Base-by-base conservation (phyloP, 1,140 invertebrate genomes). In the Cephus cinctus region DNA sequence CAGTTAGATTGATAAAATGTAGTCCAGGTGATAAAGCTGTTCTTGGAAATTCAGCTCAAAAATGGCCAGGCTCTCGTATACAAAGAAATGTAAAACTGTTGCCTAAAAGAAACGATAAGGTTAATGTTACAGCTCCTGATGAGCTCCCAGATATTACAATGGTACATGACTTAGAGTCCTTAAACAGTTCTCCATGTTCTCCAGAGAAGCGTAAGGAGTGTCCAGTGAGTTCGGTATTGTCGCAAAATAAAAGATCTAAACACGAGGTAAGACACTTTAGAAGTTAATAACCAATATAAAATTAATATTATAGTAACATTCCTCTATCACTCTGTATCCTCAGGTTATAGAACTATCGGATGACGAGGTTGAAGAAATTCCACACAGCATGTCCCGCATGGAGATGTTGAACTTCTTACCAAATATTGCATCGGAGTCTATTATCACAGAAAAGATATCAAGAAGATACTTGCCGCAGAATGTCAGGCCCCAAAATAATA, bases 321-420 rank as follows among this genome's bases (percentile, higher is more conserved):
- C n/a, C n/a, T n/a, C n/a, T n/a, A n/a, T n/a, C n/a, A n/a, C n/a
- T n/a, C n/a, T n/a, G n/a, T n/a, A n/a, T 35, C 14, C 41, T 46
- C 21, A 74, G 71, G 54, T 75, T 2, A 73, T 75, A 23, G 71
- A 75, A 43, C 57, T 75, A 25, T 76, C 74, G 1, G 74, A 75
- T 25, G 74, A 76, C 35, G 74, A 76, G 16, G 61, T 73, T 30
- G 63, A 76, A 55, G 65, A 69, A 50, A 60, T 73, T 34, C 64
- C 63, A 6, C 53, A 47, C 12, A 56, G 56, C 8, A 49, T 72
- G 54, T 58, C 69, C 4, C 54, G 66, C 40, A 63, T 66, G 59
- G 70, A 75, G 31, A 64, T 76, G 41, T 49, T 76, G 11, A 71
- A 75, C 53, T 56, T 61, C 12, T 36, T 76, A 25, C 74, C 74